Evolutionary conservation across 2,113 vertebrate species (phyloP).

Genomic region (Lanius ludovicianus): DNA sequence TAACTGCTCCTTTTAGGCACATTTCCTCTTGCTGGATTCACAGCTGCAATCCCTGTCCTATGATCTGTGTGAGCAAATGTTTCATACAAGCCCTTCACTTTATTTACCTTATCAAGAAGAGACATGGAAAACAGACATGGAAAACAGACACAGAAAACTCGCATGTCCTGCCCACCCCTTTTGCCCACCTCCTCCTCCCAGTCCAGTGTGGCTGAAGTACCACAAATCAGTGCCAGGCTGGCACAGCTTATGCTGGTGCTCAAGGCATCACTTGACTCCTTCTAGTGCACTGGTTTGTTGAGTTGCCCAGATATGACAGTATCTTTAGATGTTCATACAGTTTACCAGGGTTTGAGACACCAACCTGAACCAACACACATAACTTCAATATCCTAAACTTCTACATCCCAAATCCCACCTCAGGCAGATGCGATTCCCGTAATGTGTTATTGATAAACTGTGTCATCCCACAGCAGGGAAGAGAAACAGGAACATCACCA

Average conservation of each 20-base stretch:
- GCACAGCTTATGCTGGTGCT: neutral
- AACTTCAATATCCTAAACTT: neutral
- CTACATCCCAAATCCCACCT: neutral
- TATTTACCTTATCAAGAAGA: neutral
- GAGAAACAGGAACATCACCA: neutral
- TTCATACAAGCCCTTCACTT: neutral
- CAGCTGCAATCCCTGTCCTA: neutral
- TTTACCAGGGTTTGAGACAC: neutral
- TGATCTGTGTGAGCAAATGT: neutral
- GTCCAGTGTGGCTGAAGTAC: neutral
- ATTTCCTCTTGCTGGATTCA: neutral
- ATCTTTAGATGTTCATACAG: neutral
- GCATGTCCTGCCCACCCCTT: neutral
- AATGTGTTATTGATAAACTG: rapidly evolving
- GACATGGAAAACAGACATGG: neutral
- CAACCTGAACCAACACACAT: neutral
- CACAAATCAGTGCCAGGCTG: neutral
- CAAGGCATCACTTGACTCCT: neutral
- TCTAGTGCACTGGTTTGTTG: neutral
- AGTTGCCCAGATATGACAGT: rapidly evolving
- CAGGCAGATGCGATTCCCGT: rapidly evolving
- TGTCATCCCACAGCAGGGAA: neutral
- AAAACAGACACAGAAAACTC: neutral
- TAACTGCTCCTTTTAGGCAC: neutral
- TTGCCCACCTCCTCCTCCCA: neutral